Conservation (phyloP, 2,888 invertebrate genomes). For the Philonicus albiceps region DNA sequence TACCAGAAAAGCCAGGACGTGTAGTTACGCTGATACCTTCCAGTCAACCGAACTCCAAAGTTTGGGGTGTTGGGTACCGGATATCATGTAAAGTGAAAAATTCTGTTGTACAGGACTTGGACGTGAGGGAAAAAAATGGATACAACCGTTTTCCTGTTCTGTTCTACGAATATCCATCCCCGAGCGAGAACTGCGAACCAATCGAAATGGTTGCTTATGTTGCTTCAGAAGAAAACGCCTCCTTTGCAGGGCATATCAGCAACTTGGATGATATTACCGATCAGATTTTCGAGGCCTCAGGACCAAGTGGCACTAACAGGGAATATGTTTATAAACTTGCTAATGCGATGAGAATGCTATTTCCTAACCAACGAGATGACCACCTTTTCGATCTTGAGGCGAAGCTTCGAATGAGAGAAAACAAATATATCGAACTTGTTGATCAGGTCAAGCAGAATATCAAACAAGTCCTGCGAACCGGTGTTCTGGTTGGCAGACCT, state of each 20-base stretch:
- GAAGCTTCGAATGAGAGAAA: neutral
- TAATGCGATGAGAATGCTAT: constrained; percentile 76
- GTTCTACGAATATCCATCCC: constrained; percentile 72
- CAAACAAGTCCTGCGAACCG: neutral
- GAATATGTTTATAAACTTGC: constrained; percentile 92
- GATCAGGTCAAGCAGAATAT: neutral
- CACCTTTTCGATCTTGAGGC: constrained; percentile 80
- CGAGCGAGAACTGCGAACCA: neutral
- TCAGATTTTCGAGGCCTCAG: constrained; percentile 76
- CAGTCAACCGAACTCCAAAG: constrained; percentile 68
- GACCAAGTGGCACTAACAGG: constrained; percentile 89
- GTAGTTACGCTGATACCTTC: constrained; percentile 84
- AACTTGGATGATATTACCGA: constrained; percentile 78
- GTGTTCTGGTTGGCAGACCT: neutral
- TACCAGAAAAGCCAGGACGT: constrained; percentile 86
- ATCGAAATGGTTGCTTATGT: constrained; percentile 74
- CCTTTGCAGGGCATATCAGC: constrained; percentile 73
- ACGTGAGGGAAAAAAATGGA: constrained; percentile 92
- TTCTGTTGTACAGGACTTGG: constrained; percentile 80
- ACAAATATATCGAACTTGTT: neutral
- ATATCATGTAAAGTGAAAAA: constrained; percentile 75
- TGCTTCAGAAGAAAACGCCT: constrained; percentile 81
- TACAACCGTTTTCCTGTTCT: constrained; percentile 76
- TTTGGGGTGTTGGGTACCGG: constrained; percentile 93
- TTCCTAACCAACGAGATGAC: constrained; percentile 75